Evolutionary conservation across 2,113 vertebrate species (phyloP).

Genomic region (Alligator mississippiensis): DNA sequence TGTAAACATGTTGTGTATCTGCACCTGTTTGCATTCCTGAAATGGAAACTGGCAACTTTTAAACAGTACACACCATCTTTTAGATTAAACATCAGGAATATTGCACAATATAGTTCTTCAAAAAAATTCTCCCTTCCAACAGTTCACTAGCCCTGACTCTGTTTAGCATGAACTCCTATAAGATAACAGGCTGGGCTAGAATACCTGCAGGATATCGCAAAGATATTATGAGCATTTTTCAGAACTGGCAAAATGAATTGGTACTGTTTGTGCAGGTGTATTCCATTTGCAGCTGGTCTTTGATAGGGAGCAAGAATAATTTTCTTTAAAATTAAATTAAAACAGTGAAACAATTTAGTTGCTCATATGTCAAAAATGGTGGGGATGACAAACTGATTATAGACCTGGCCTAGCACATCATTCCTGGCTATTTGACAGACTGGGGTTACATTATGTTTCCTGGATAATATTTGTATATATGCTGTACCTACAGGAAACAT

Average conservation of each 20-base stretch:
- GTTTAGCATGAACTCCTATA: background rate
- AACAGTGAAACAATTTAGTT: background rate
- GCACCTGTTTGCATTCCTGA: background rate
- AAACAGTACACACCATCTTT: background rate
- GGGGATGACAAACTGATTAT: background rate
- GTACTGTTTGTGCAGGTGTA: background rate
- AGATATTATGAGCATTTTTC: background rate
- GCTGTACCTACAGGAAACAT: fast-evolving
- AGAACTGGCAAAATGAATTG: background rate
- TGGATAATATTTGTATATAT: background rate
- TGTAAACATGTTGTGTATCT: no score
- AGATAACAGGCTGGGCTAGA: background rate
- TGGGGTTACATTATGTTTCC: background rate
- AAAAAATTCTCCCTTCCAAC: background rate
- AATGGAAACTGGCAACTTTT: background rate
- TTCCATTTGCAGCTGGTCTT: background rate
- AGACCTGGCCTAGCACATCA: no score
- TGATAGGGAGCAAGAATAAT: background rate
- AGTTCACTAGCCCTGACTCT: background rate
- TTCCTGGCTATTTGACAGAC: fast-evolving
- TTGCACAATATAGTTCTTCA: background rate
- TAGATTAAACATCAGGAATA: background rate
- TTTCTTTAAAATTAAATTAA: background rate
- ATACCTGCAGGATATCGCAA: background rate
- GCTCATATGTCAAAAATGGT: background rate